Base-by-base conservation (phyloP, 2,113 vertebrate genomes). In the Murina feae region DNA sequence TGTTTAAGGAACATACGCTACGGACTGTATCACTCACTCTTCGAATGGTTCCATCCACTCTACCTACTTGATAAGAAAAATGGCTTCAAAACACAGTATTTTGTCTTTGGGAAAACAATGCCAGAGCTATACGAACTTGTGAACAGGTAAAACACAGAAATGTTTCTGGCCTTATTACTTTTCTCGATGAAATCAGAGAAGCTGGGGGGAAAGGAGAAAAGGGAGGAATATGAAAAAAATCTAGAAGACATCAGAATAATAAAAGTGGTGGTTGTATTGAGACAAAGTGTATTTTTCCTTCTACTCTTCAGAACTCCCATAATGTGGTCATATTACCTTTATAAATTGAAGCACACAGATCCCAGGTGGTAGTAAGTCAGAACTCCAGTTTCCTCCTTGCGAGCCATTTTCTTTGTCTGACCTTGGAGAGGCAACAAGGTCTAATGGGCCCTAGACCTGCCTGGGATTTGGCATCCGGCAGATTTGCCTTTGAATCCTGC, bases 1-100 rank as follows among this genome's bases (percentile, higher is more conserved):
- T 76, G 68, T 97, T 96, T 69, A 92, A 99, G 99, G 96, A 99
- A 99, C 5, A 91, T 99, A 28, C 98, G 95, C 93, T 99, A 99
- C 37, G 99, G 99, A 32, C 98, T 99, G 4, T 99, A 99, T 90
- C 98, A 99, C 96, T 99, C 99, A 0, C 97, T 99, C 63, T 98
- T 98, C 55, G 99, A 99, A 92, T 99, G 99, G 99, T 99, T 99
- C 95, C 96, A 99, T 94, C 99, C 99, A 0, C 98, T 99, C 51
- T 99, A 99, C 95, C 96, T 99, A 7, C 94, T 87, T n/a, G 99
- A 99, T 98, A 99, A 99, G 97, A 92, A 98, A 86, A 98, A 95
- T 78, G 97, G 96, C 66, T 99, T 99, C 97, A 99, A 99, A 97
- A 99, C 98, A 1, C 99, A 99, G 96, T 69, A 98, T 68, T 99